phyloP scores from a whole-genome alignment of 2,113 vertebrate genomes.

The Donacobius atricapilla region DNA sequence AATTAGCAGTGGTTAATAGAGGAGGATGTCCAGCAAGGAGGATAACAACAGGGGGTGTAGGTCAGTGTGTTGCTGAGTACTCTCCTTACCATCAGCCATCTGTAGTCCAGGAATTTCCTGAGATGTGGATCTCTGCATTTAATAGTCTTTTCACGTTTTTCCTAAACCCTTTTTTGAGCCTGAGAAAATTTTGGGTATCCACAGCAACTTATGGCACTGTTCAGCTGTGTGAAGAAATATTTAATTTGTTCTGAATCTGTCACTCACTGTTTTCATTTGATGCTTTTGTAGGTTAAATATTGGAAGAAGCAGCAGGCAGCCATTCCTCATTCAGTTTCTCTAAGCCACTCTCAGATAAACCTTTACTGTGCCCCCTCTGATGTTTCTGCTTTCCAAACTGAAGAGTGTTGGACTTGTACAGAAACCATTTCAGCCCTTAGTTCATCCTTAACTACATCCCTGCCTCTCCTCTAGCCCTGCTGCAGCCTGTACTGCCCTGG shows the following conservation, averaged over 20 bases:
- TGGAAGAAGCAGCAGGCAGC: not conserved
- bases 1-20: not conserved
- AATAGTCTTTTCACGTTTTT: not conserved
- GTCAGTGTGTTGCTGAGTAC: not conserved
- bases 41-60: not conserved
- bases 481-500: not conserved
- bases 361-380: not conserved
- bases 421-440: not conserved
- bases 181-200: not conserved
- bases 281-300: not conserved
- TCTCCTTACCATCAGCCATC: not conserved
- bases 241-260: conserved; percentile 20
- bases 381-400: not conserved
- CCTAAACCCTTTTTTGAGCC: not conserved
- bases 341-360: not conserved
- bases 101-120: not conserved
- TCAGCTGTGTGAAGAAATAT: not conserved
- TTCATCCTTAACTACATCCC: not conserved
- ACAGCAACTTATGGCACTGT: not conserved
- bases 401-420: not conserved
- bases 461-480: not conserved
- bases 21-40: not conserved
- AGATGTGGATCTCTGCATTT: not conserved
- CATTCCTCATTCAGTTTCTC: not conserved
- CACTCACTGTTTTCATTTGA: not conserved